phyloP scores from a whole-genome alignment of 2,888 invertebrate species.

The Arenicola marina region DNA sequence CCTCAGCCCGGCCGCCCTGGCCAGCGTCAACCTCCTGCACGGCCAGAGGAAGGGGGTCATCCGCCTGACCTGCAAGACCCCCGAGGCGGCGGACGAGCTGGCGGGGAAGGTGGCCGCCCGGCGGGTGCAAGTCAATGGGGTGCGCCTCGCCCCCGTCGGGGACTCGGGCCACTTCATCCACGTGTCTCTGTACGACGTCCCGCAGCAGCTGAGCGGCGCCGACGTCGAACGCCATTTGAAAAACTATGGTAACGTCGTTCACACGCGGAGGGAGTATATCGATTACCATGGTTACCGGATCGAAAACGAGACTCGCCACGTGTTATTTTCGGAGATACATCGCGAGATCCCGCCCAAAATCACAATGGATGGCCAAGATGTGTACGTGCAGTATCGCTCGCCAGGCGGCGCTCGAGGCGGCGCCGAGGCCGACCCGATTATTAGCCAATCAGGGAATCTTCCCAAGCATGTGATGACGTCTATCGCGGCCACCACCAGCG shows the following conservation, averaged over 20 bases:
- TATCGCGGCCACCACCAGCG: no score
- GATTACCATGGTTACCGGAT: constrained; percentile 16
- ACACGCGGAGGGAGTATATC: constrained; percentile 15
- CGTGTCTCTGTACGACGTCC: constrained; percentile 17
- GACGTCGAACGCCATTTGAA: constrained; percentile 16
- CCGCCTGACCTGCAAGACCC: constrained; percentile 14
- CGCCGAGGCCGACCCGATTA: background rate
- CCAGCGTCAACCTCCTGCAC: constrained; percentile 14
- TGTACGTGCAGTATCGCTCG: constrained; percentile 2
- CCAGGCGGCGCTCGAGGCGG: background rate
- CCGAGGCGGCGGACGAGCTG: constrained; percentile 14
- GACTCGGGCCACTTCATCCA: constrained; percentile 15
- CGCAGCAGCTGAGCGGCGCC: constrained; percentile 14
- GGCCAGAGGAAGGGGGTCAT: constrained; percentile 21
- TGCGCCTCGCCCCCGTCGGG: constrained; percentile 14
- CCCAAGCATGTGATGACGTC: constrained; percentile 12
- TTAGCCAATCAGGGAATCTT: background rate
- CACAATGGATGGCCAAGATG: constrained; percentile 11
- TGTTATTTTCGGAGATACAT: constrained; percentile 8
- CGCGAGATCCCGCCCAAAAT: constrained; percentile 12
- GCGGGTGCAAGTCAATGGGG: constrained; percentile 14
- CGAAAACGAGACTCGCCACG: constrained; percentile 19
- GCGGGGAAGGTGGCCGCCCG: constrained; percentile 11
- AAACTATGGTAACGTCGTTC: constrained; percentile 15
- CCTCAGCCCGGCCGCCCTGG: constrained; percentile 1